phyloP scores from a whole-genome alignment of 2,113 vertebrate genomes.

The Callaeas wilsoni region DNA sequence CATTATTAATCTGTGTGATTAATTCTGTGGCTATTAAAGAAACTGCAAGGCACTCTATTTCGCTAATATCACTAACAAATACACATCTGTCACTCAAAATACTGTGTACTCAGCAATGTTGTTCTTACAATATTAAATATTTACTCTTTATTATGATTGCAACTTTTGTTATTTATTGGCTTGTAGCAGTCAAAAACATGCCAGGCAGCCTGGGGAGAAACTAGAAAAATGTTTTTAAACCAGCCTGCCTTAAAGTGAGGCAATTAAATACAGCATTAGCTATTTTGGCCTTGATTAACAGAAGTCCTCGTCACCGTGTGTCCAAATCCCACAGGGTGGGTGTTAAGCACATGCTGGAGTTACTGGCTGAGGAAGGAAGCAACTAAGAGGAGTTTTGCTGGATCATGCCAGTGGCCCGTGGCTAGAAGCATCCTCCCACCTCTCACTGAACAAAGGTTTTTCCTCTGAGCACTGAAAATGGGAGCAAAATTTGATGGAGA shows the following conservation, averaged over 20 bases:
- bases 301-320: neutral
- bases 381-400: neutral
- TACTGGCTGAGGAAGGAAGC: neutral
- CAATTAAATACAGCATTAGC: neutral
- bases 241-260: neutral
- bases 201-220: neutral
- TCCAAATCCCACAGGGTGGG: neutral
- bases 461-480: neutral
- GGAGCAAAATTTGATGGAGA: neutral
- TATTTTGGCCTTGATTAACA: neutral
- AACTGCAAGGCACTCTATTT: slow-evolving; percentile 24
- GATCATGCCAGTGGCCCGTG: neutral
- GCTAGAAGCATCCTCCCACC: neutral
- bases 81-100: slow-evolving; percentile 42
- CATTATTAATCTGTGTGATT: slow-evolving; percentile 56
- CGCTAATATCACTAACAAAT: slow-evolving; percentile 40
- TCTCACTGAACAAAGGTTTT: neutral
- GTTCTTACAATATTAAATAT: slow-evolving; percentile 32
- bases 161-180: slow-evolving; percentile 26
- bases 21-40: slow-evolving; percentile 54
- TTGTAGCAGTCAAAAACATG: neutral
- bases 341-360: neutral
- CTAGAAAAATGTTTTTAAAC: neutral
- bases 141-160: slow-evolving; percentile 43
- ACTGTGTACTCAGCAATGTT: neutral